These are phyloP conservation scores for Acronicta psi DNA, from an alignment of 2,888 invertebrate genomes.

Conservation along the genomic window DNA sequence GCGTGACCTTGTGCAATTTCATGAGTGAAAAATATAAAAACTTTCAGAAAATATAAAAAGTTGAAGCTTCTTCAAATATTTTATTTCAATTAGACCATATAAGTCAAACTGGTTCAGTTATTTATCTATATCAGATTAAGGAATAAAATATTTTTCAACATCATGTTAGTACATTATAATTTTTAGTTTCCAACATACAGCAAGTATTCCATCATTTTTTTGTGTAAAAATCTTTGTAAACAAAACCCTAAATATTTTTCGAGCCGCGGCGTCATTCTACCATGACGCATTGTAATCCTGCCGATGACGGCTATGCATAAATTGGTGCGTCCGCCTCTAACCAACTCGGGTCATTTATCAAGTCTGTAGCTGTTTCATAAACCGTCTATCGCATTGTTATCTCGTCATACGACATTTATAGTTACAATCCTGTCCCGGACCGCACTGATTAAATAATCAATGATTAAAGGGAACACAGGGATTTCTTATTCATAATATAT, in stretches of 20 bases:
- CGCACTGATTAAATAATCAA: constrained; percentile 76
- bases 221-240: constrained; percentile 19
- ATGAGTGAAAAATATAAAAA: constrained; percentile 49
- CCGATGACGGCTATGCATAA: constrained; percentile 79
- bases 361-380: constrained; percentile 76
- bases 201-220: neutral
- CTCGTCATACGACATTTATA: constrained; percentile 82
- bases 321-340: constrained; percentile 69
- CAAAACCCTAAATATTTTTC: constrained; percentile 28
- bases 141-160: too few relatives aligned
- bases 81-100: too few relatives aligned
- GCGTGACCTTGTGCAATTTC: constrained; percentile 41
- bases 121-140: too few relatives aligned
- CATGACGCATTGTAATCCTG: constrained; percentile 66
- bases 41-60: constrained; percentile 20
- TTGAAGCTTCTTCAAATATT: too few relatives aligned
- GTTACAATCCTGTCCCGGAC: constrained; percentile 67
- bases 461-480: constrained; percentile 56
- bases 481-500: constrained; percentile 62
- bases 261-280: constrained; percentile 44
- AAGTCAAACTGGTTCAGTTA: too few relatives aligned
- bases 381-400: constrained; percentile 83
- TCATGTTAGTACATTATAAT: too few relatives aligned
- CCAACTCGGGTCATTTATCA: constrained; percentile 78
- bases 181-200: neutral